Conservation (phyloP, 2,797 vertebrate species). For the Nyctalus aviator region DNA sequence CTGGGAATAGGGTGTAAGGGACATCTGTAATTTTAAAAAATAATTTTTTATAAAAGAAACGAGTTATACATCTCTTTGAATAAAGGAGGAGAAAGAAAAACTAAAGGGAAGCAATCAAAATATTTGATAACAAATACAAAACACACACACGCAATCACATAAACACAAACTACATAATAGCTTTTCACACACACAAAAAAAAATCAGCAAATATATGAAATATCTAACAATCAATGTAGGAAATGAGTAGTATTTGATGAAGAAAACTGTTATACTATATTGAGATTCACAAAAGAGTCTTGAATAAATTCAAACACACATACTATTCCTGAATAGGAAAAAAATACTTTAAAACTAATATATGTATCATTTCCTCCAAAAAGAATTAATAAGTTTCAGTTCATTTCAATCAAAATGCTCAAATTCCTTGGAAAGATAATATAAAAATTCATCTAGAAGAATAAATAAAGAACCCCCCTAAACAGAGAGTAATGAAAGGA, state of each 20-base stretch:
- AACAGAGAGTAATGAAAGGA: conserved; percentile 1
- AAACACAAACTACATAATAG: neutral
- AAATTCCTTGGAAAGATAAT: conserved; percentile 33
- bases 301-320: conserved; percentile 25
- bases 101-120: conserved; percentile 31
- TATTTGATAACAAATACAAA: conserved; percentile 8
- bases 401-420: conserved; percentile 28
- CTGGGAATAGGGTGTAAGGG: no score
- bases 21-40: no score
- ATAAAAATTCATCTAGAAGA: neutral
- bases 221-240: neutral
- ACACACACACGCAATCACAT: neutral
- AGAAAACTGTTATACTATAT: neutral
- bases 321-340: neutral
- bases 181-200: neutral
- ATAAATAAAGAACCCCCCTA: neutral
- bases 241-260: neutral
- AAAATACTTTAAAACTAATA: conserved; percentile 33
- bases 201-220: neutral
- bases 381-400: conserved; percentile 14
- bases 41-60: neutral
- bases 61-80: neutral
- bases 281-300: neutral
- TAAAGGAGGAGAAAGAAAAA: conserved; percentile 33
- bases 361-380: neutral